Evolutionary conservation across 2,113 vertebrate genomes (phyloP).

Genomic region (Picathartes gymnocephalus): DNA sequence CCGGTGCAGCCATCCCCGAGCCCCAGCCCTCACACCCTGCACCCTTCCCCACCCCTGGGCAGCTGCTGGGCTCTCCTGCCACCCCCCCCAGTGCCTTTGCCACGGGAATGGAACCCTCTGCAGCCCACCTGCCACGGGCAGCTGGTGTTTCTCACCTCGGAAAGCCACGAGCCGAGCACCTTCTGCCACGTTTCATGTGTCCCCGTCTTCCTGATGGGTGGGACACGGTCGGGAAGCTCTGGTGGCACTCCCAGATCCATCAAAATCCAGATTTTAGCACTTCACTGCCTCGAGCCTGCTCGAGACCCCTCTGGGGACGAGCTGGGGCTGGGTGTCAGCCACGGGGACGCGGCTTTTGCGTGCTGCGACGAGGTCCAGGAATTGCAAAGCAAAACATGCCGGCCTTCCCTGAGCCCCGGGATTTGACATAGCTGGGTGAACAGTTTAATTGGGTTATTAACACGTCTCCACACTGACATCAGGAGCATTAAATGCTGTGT

Average conservation of each 20-base stretch:
- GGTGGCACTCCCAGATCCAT: rapidly evolving
- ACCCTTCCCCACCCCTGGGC: rapidly evolving
- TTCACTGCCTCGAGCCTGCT: neutral
- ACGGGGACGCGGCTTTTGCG: neutral
- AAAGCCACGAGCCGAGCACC: neutral
- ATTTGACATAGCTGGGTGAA: conserved; percentile 35
- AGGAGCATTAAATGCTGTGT: neutral
- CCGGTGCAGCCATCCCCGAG: neutral
- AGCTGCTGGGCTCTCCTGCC: neutral
- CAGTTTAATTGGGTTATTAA: conserved; percentile 55
- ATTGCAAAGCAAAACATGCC: neutral
- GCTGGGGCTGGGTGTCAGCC: neutral
- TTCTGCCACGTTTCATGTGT: neutral
- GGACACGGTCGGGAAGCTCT: rapidly evolving
- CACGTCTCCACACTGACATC: conserved; percentile 35
- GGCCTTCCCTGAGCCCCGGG: neutral
- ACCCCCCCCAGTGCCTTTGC: rapidly evolving
- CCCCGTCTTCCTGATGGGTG: neutral
- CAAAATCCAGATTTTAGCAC: neutral
- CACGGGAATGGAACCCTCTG: neutral
- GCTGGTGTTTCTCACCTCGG: rapidly evolving
- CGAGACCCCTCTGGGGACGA: neutral
- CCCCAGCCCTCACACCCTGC: neutral
- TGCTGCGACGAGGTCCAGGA: neutral
- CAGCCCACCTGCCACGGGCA: neutral